These are phyloP conservation scores for Spisula solida DNA, from an alignment of 2,888 invertebrate species.

Conservation along the genomic window DNA sequence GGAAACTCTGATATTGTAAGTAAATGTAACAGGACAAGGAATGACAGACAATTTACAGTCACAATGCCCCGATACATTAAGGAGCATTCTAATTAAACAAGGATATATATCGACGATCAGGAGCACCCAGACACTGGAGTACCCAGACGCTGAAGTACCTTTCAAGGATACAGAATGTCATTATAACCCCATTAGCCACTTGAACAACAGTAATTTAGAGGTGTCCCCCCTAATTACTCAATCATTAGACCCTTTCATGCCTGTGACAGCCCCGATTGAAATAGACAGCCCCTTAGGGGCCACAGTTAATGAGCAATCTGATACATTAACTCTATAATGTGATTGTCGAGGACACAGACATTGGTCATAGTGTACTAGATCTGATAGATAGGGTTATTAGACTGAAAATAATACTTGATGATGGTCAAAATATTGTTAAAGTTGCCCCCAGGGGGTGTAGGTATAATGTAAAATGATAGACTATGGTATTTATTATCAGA, in stretches of 20 bases:
- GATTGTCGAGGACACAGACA: not conserved
- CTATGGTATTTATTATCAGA: not conserved
- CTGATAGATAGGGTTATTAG: not conserved
- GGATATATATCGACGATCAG: too few relatives aligned
- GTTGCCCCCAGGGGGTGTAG: not conserved
- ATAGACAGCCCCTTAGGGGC: conserved; percentile 6
- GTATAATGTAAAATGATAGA: conserved; percentile 1
- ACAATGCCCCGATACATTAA: not conserved
- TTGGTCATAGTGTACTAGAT: not conserved
- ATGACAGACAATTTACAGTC: not conserved
- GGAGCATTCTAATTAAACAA: not conserved
- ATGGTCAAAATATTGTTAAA: conserved; percentile 24
- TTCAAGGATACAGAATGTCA: not conserved
- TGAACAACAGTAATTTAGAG: not conserved
- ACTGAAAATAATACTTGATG: not conserved
- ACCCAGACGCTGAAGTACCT: not conserved
- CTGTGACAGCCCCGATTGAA: not conserved
- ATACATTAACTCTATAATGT: not conserved
- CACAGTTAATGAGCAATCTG: not conserved
- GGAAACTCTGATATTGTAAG: too few relatives aligned
- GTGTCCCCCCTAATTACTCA: not conserved
- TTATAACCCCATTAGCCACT: not conserved
- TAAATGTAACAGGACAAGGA: not conserved
- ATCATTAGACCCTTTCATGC: conserved; percentile 2
- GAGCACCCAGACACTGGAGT: not conserved